Conservation (phyloP, 2,113 vertebrate genomes). For the Mustelus asterias region DNA sequence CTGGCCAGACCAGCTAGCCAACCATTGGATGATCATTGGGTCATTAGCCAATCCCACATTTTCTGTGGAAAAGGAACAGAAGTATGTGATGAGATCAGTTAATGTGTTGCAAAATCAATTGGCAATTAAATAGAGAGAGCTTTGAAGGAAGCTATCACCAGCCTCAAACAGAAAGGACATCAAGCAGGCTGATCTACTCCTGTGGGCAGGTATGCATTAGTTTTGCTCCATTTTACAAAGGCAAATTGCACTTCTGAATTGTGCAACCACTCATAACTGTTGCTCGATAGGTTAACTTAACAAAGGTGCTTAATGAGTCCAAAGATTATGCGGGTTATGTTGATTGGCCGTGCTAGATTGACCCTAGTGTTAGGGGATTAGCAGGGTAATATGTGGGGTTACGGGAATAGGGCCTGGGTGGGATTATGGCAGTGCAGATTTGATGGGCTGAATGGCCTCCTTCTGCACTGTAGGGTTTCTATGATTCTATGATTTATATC, state of each 20-base stretch:
- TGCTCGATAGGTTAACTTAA: neutral
- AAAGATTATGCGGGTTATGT: no score
- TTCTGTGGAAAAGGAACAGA: neutral
- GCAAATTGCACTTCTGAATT: neutral
- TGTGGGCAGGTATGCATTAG: neutral
- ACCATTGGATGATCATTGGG: neutral
- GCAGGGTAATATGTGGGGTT: no score
- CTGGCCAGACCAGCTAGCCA: neutral
- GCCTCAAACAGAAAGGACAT: neutral
- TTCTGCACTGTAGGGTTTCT: no score
- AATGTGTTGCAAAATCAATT: neutral
- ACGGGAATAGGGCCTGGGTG: no score
- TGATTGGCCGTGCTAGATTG: no score
- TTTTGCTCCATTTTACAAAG: neutral
- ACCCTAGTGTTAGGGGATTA: no score
- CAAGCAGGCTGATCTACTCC: neutral
- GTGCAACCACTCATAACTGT: neutral
- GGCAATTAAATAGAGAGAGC: neutral
- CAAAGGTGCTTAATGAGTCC: neutral
- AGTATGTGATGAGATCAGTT: neutral
- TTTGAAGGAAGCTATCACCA: neutral
- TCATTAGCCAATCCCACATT: neutral
- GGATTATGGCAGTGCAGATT: no score
- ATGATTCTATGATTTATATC: no score
- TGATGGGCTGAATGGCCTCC: no score